Percentiles rank a stretch among this genome's conserved stretches.
Conservation (phyloP, 2,888 invertebrate species). For the Stegana nigrithorax region DNA sequence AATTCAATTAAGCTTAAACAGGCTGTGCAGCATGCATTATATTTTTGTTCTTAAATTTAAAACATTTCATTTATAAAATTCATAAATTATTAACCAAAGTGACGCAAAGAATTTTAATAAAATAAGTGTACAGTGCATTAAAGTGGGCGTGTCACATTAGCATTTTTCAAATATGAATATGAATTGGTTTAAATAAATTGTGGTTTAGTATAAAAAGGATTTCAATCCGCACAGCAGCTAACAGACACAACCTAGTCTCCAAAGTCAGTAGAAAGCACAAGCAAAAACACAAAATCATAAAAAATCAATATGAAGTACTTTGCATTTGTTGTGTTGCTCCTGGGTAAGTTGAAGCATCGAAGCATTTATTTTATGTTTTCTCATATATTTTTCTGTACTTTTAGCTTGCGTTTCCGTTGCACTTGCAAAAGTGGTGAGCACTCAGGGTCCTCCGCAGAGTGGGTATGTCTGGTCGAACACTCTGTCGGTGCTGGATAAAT, state of each 20-base stretch:
- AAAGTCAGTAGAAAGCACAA: not conserved
- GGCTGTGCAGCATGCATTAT: too few species aligned
- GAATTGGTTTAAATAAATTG: slow-evolving; percentile 21
- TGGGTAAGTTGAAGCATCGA: slow-evolving; percentile 36
- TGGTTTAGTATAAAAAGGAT: slow-evolving; percentile 39
- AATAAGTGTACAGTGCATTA: too few species aligned
- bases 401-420: slow-evolving; percentile 11
- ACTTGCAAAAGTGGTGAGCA: not conserved
- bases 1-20: too few species aligned
- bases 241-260: slow-evolving; percentile 24
- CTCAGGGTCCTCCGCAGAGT: too few species aligned
- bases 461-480: too few species aligned
- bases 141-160: too few species aligned
- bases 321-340: slow-evolving; percentile 20
- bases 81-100: not conserved
- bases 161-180: too few species aligned
- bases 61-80: not conserved
- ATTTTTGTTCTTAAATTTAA: too few species aligned
- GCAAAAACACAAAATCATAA: not conserved
- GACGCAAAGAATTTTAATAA: not conserved
- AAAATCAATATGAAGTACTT: slow-evolving; percentile 32
- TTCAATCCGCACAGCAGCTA: not conserved
- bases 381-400: too few species aligned
- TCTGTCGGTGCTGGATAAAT: slow-evolving; percentile 39
- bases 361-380: too few species aligned